Evolutionary conservation across 2,797 vertebrate species (phyloP).

Genomic region (Phoebastria nigripes): DNA sequence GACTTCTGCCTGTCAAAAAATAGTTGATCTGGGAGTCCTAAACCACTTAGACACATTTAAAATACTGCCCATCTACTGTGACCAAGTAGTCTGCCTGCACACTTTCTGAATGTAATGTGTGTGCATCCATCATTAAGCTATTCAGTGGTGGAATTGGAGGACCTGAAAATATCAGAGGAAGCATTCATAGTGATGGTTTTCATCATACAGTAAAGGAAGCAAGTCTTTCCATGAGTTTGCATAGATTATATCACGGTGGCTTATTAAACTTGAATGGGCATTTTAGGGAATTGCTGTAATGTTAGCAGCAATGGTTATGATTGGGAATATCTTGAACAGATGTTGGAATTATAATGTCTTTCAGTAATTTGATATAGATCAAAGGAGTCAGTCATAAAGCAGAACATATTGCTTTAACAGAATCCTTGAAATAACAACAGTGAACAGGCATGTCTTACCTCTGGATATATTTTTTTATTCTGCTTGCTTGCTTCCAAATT

Average conservation of each 20-base stretch:
- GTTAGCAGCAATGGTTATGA: neutral
- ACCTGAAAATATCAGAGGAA: neutral
- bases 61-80: neutral
- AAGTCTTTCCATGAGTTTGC: neutral
- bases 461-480: neutral
- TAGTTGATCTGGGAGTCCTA: neutral
- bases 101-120: neutral
- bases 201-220: neutral
- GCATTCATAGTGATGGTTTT: neutral
- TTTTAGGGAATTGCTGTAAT: neutral
- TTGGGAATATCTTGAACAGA: neutral
- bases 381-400: neutral
- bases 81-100: neutral
- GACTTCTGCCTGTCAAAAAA: neutral
- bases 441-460: neutral
- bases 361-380: neutral
- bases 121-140: neutral
- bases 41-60: neutral
- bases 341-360: neutral
- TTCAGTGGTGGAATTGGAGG: neutral
- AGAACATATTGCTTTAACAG: neutral
- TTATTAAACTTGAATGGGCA: neutral
- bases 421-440: neutral
- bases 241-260: neutral
- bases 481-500: neutral